These are phyloP conservation scores for Macroteleia sp. DNA, from an alignment of 2,888 invertebrate genomes.

Conservation along the genomic window DNA sequence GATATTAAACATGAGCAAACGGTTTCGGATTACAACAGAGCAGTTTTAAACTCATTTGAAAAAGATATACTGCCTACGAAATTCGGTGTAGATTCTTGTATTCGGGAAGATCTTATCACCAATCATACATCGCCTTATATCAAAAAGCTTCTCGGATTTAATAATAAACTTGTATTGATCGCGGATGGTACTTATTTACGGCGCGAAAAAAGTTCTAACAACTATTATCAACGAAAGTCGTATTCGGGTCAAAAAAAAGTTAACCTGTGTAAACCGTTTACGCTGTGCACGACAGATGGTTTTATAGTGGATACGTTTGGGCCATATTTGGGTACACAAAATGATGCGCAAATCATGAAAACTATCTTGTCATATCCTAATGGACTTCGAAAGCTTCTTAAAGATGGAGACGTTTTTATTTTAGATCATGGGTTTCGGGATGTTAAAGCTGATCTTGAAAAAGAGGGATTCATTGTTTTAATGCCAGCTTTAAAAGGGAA, in stretches of 20 bases:
- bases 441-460: slow-evolving; percentile 24
- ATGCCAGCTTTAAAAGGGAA: slow-evolving; percentile 70
- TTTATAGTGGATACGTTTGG: slow-evolving; percentile 53
- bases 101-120: slow-evolving; percentile 53
- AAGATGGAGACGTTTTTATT: slow-evolving; percentile 65
- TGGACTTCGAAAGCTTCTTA: slow-evolving; percentile 44
- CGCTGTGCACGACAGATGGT: slow-evolving; percentile 26
- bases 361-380: slow-evolving; percentile 37
- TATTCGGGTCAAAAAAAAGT: slow-evolving; percentile 38
- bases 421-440: slow-evolving; percentile 62
- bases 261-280: slow-evolving; percentile 30
- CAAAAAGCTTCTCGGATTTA: slow-evolving; percentile 17
- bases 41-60: slow-evolving; percentile 64
- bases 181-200: too few relatives aligned
- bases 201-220: slow-evolving; percentile 44
- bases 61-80: slow-evolving; percentile 61
- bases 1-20: neutral
- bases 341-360: slow-evolving; percentile 64
- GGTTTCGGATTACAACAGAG: too few relatives aligned
- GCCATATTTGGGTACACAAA: slow-evolving; percentile 57
- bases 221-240: too few relatives aligned
- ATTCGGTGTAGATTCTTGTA: slow-evolving; percentile 54
- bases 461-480: slow-evolving; percentile 16
- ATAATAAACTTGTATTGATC: too few relatives aligned
- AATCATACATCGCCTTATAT: slow-evolving; percentile 36